A percentile compares a stretch with the other conserved stretches of the same genome.
phyloP scores from a whole-genome alignment of 2,888 invertebrate species.

The Drosophila acutilabella region DNA sequence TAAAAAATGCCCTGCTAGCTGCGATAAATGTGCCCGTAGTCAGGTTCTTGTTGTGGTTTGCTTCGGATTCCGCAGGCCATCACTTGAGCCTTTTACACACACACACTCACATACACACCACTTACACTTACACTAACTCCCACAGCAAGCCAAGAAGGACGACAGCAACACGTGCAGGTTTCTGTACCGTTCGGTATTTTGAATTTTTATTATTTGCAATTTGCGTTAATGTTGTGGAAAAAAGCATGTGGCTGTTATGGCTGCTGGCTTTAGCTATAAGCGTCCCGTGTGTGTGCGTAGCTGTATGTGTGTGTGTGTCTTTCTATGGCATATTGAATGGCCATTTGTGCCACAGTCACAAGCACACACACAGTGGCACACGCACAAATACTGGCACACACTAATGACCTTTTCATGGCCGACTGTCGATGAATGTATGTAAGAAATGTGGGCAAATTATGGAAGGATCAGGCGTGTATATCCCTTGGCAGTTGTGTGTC shows the following conservation, averaged over 20 bases:
- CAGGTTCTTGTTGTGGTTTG: slow-evolving; percentile 69
- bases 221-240: slow-evolving; percentile 83
- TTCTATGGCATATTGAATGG: slow-evolving; percentile 78
- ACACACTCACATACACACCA: slow-evolving; percentile 37
- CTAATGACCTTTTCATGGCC: slow-evolving; percentile 82
- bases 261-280: slow-evolving; percentile 66
- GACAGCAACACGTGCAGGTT: slow-evolving; percentile 73
- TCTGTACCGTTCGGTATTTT: slow-evolving; percentile 77
- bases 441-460: slow-evolving; percentile 81
- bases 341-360: slow-evolving; percentile 72
- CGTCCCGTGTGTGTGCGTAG: slow-evolving; percentile 30
- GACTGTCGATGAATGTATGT: slow-evolving; percentile 76
- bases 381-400: slow-evolving; percentile 55
- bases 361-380: slow-evolving; percentile 42
- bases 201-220: slow-evolving; percentile 83
- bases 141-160: slow-evolving; percentile 30
- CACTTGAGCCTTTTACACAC: slow-evolving; percentile 40
- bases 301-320: slow-evolving; percentile 22
- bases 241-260: slow-evolving; percentile 81
- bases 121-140: slow-evolving; percentile 18
- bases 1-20: slow-evolving; percentile 71
- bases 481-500: slow-evolving; percentile 58
- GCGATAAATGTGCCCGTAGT: slow-evolving; percentile 75
- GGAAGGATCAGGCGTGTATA: slow-evolving; percentile 59
- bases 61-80: slow-evolving; percentile 58